phyloP scores from a whole-genome alignment of 2,113 vertebrate genomes.

The Protobothrops flavoviridis region DNA sequence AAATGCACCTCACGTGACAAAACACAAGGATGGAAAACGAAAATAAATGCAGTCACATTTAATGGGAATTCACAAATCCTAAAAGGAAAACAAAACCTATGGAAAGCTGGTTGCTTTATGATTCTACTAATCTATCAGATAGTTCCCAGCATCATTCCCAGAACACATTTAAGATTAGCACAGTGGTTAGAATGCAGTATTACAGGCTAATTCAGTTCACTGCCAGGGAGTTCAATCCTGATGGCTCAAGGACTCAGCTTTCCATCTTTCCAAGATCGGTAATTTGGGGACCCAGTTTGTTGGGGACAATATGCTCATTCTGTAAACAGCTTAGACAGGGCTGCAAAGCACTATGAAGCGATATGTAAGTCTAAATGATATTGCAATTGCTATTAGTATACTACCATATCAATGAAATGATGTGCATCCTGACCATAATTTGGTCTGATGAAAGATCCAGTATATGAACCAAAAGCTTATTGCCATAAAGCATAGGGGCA shows the following conservation, averaged over 20 bases:
- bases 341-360: fast-evolving
- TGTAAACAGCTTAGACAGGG: not conserved
- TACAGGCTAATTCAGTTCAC: not conserved
- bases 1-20: not conserved
- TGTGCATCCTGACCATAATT: not conserved
- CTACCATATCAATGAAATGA: not conserved
- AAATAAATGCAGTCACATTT: not conserved
- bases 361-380: not conserved
- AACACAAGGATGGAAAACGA: not conserved
- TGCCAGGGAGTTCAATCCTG: not conserved
- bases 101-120: not conserved
- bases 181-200: not conserved
- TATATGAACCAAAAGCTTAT: conserved; percentile 4
- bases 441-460: not conserved
- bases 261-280: not conserved
- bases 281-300: not conserved
- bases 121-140: not conserved
- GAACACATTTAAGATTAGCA: not conserved
- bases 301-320: not conserved
- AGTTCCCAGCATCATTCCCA: not conserved
- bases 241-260: not conserved
- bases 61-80: not conserved
- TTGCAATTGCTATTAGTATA: not conserved
- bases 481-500: not conserved
- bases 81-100: not conserved